Base-by-base conservation (phyloP, 2,888 invertebrate species). In the Ophonus ardosiacus region DNA sequence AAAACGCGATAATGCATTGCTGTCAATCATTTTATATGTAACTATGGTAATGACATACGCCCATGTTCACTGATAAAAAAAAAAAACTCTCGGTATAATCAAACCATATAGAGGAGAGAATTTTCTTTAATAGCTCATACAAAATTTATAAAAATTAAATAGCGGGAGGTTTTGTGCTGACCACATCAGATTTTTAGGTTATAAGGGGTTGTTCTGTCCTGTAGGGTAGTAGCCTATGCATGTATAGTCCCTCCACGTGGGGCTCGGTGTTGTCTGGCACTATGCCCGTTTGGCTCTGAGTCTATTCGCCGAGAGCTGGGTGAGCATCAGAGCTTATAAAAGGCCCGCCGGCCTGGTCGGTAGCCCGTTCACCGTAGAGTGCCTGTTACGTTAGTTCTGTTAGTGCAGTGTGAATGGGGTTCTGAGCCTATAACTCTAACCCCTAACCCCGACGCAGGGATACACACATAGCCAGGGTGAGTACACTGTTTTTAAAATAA, bases 321-420 rank as follows among this genome's bases (percentile, higher is more conserved):
- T 51, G 43, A 51, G 92, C 92, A 92, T 92, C 92, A 92, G 92
- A 92, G 92, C 92, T 93, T 93, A 93, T 93, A 93, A 93, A 93
- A 93, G 92, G 91, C 90, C 91, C 90, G 91, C 92, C 90, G 90
- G 90, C 89, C 90, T 89, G 90, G 88, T 90, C 91, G 91, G 91
- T 90, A 90, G 93, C 92, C 93, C 93, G 93, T 93, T 92, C 92
- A 82, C 7, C 71, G 24, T 24, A 65, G 78, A 84, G 79, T 83
- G 83, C 63, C 65, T 78, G 78, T 78, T 84, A 51, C 43, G 43
- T 51, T 84, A 84, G 84, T 84, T 84, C 24, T 65, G 84, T 84
- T 79, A 78, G 79, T 76, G 63, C 18, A 82, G 82, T 84, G 84
- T 84, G 43, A 40, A 84, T 84, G 84, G 84, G 78, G 84, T 63